Percentiles rank a stretch among this genome's conserved stretches.
Evolutionary conservation across 2,797 vertebrate species (phyloP).

Genomic region (Eurystomus glaucurus): DNA sequence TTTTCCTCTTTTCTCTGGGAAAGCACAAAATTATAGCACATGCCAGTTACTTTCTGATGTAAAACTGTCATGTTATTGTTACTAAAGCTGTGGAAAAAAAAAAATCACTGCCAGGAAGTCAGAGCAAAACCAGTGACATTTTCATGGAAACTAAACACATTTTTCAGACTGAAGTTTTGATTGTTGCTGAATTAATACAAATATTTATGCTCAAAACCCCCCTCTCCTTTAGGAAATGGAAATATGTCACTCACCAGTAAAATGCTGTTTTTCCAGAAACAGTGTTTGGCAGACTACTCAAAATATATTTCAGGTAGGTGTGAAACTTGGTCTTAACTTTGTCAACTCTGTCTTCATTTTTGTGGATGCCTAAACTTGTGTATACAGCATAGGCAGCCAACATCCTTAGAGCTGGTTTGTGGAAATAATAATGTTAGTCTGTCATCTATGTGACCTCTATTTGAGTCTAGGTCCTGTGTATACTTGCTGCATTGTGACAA

Average conservation of each 20-base stretch:
- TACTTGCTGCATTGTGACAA: background rate
- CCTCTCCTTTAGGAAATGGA: background rate
- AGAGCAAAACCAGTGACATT: background rate
- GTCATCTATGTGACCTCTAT: background rate
- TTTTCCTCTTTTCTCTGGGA: background rate
- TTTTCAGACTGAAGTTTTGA: background rate
- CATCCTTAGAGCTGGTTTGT: background rate
- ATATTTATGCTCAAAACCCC: background rate
- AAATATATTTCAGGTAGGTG: background rate
- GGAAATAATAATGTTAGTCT: background rate
- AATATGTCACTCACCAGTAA: background rate
- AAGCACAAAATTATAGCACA: background rate
- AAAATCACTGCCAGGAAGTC: background rate
- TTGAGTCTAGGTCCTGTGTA: background rate
- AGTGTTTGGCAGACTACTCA: background rate
- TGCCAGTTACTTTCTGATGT: background rate
- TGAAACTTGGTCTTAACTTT: background rate
- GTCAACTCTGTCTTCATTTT: background rate
- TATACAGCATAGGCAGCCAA: background rate
- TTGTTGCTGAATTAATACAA: background rate
- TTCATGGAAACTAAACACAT: background rate
- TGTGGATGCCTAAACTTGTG: background rate
- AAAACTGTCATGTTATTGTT: background rate
- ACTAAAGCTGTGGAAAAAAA: background rate
- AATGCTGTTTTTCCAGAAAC: background rate